Base-by-base conservation (phyloP, 2,888 invertebrate genomes). In the Hypolimnas misippus region DNA sequence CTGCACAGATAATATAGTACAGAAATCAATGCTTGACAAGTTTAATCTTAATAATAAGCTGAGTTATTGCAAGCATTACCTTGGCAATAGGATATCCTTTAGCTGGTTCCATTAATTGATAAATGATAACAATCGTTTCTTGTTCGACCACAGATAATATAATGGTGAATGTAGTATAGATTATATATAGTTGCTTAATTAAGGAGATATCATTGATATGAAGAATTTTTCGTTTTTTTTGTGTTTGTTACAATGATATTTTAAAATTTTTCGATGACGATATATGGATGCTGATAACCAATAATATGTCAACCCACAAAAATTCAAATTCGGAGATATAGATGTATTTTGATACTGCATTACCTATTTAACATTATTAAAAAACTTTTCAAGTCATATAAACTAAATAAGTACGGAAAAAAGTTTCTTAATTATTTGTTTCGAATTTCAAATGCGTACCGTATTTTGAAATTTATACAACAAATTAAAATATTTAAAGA, bases 71-170 rank as follows among this genome's bases (percentile, higher is more conserved):
- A 25, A 7, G 58, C 17, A 52, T 67, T 54, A 64, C 66, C 66
- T 67, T 67, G 66, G 58, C 49, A 57, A 64, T 64, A 67, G 66
- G 64, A 67, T 67, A 67, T 67, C 66, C 66, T 67, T 59, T 64
- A 67, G 58, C 52, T 49, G 56, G 64, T 64, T 64, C 57, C 62
- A 67, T 57, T 66, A 64, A 67, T 64, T 59, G 66, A 67, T 59
- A 59, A 59, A 59, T 59, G 59, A 59, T 59, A 60, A 60, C 53
- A 60, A 60, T 60, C 59, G 52, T 53, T 46, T 46, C 8, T 46
- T 49, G 31, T 38, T 46, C 35, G 8, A 44, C 44, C 14, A 29
- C 29, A 55, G 56, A 62, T 62, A 56, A 46, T 58, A 42, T 56
- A 66, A 66, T 63, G 40, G 65, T 66, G 59, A 66, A 66, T 66